Conservation (phyloP, 2,888 invertebrate genomes). For the Aricia artaxerxes region DNA sequence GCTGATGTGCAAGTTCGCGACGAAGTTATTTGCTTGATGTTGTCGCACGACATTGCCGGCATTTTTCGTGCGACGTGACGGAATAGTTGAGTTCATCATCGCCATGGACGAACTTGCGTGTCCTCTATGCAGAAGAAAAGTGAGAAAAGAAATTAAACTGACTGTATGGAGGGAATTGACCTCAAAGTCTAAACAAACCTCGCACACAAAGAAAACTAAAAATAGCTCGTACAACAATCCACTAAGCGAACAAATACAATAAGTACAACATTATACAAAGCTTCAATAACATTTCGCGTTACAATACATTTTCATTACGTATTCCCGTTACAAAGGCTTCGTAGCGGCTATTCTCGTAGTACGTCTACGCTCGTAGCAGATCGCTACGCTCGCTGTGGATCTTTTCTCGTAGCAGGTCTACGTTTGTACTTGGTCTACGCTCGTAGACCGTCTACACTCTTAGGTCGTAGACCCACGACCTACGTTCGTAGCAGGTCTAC, state of each 20-base stretch:
- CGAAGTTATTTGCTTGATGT: slow-evolving; percentile 7
- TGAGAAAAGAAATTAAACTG: no score
- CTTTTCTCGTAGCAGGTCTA: neutral
- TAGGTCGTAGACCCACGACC: neutral
- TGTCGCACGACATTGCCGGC: neutral
- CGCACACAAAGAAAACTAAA: neutral
- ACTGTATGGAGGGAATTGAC: neutral
- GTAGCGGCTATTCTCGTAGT: neutral
- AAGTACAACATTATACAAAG: neutral
- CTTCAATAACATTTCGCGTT: slow-evolving; percentile 24
- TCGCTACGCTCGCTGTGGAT: neutral
- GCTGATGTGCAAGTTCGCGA: slow-evolving; percentile 1
- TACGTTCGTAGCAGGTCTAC: neutral
- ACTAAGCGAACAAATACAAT: slow-evolving; percentile 12
- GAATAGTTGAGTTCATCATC: neutral
- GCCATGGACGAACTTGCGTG: neutral
- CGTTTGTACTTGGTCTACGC: neutral
- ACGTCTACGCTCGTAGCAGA: neutral
- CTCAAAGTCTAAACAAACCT: neutral
- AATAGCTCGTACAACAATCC: neutral
- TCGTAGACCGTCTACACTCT: neutral
- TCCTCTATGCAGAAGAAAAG: neutral
- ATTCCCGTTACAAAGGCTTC: slow-evolving; percentile 16
- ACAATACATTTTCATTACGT: slow-evolving; percentile 25
- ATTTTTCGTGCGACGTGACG: slow-evolving; percentile 1